Percentiles rank a stretch among this genome's conserved stretches.
Conservation (phyloP, 2,888 invertebrate species). For the Diploptera punctata region DNA sequence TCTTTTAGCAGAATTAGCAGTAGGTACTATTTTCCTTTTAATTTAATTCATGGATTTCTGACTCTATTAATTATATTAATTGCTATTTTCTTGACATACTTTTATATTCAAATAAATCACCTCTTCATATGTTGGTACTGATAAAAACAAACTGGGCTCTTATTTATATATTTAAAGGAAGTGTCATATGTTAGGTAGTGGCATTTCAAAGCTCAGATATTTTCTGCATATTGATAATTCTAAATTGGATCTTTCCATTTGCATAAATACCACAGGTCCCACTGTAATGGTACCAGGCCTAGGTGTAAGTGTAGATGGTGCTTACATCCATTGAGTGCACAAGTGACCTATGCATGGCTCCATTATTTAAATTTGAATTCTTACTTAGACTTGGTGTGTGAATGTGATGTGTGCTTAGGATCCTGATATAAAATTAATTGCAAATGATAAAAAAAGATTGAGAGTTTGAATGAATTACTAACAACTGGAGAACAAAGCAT, state of each 20-base stretch:
- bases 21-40: too few species aligned
- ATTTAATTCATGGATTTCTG: too few species aligned
- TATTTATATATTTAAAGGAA: not conserved
- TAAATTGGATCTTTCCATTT: not conserved
- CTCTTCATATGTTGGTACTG: too few species aligned
- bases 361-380: conserved; percentile 20
- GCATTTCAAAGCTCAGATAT: not conserved
- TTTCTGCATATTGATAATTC: too few species aligned
- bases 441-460: too few species aligned
- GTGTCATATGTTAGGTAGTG: not conserved
- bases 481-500: too few species aligned
- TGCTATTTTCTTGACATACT: too few species aligned
- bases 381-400: not conserved
- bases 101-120: too few species aligned
- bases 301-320: conserved; percentile 23
- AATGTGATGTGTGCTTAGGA: conserved; percentile 3
- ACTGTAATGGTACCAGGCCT: conserved; percentile 26
- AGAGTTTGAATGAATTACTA: not conserved
- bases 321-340: conserved; percentile 2
- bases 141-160: not conserved
- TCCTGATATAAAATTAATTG: too few species aligned
- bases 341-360: conserved; percentile 14
- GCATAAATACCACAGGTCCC: not conserved
- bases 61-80: too few species aligned
- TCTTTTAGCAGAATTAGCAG: too few species aligned